phyloP scores from a whole-genome alignment of 2,113 vertebrate genomes.

The Hiodon alosoides region DNA sequence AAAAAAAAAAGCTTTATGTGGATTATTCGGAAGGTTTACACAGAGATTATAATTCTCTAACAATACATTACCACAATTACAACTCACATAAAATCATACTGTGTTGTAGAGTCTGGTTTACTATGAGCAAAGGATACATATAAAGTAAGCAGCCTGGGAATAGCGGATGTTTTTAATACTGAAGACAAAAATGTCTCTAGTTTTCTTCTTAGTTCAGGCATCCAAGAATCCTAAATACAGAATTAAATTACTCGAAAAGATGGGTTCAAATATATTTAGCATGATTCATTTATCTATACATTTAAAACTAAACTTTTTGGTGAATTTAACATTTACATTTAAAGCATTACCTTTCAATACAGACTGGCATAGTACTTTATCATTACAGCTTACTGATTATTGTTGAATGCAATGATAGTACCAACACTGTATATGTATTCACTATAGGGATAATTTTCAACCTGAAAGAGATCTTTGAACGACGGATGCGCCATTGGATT shows the following conservation, averaged over 20 bases:
- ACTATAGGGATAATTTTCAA: conserved; percentile 28
- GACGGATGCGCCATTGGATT: conserved; percentile 82
- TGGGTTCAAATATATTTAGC: neutral
- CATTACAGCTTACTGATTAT: too few relatives aligned
- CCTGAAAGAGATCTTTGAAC: conserved; percentile 90
- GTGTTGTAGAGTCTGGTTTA: neutral
- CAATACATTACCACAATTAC: neutral
- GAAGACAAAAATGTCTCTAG: conserved; percentile 75
- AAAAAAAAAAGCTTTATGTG: neutral
- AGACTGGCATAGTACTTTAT: too few relatives aligned
- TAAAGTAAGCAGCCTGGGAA: conserved; percentile 76
- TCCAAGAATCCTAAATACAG: conserved; percentile 81
- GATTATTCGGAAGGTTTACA: neutral
- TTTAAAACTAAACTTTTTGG: too few relatives aligned
- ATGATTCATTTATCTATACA: neutral
- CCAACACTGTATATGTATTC: too few relatives aligned
- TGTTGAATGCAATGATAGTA: too few relatives aligned
- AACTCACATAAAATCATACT: neutral
- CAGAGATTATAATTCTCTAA: neutral
- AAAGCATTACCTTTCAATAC: too few relatives aligned
- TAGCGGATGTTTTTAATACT: conserved; percentile 69
- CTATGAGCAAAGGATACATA: conserved; percentile 82
- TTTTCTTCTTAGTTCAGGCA: conserved; percentile 70
- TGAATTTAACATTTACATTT: too few relatives aligned
- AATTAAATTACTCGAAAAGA: neutral